Evolutionary conservation across 2,113 vertebrate genomes (phyloP).

Genomic region (Sapajus apella): DNA sequence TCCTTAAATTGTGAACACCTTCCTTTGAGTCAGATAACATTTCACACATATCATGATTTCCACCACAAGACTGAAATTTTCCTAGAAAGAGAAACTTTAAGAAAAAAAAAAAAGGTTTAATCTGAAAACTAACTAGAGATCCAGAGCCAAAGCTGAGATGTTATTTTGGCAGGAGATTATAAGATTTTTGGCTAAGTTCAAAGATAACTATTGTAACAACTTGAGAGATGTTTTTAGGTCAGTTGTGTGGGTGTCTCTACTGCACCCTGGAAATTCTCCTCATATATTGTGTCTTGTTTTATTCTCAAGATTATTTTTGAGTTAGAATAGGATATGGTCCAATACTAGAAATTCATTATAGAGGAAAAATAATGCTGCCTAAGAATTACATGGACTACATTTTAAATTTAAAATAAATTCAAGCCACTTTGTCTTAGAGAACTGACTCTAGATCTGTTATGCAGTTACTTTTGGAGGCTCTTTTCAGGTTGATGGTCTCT

Average conservation of each 20-base stretch:
- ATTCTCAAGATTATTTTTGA: neutral
- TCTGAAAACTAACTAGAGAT: conserved; percentile 69
- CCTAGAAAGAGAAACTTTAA: conserved; percentile 48
- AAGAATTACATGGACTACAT: neutral
- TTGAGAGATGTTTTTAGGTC: neutral
- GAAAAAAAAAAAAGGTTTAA: conserved; percentile 56
- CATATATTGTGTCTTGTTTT: neutral
- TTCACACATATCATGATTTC: neutral
- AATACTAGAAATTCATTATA: neutral
- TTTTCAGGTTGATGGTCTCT: neutral
- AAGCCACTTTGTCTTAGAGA: neutral
- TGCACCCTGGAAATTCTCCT: neutral
- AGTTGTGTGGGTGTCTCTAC: neutral
- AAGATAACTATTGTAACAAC: neutral
- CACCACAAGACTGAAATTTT: neutral
- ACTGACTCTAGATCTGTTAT: neutral
- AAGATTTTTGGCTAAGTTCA: neutral
- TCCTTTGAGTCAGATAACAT: neutral
- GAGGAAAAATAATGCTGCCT: neutral
- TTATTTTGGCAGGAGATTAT: neutral
- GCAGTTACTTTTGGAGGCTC: neutral
- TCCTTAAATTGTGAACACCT: neutral
- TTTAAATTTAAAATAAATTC: conserved; percentile 12
- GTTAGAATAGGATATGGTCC: neutral
- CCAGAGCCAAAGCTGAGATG: conserved; percentile 54